Conservation (phyloP, 2,797 vertebrate genomes). For the Brachyrhaphis roseni region DNA sequence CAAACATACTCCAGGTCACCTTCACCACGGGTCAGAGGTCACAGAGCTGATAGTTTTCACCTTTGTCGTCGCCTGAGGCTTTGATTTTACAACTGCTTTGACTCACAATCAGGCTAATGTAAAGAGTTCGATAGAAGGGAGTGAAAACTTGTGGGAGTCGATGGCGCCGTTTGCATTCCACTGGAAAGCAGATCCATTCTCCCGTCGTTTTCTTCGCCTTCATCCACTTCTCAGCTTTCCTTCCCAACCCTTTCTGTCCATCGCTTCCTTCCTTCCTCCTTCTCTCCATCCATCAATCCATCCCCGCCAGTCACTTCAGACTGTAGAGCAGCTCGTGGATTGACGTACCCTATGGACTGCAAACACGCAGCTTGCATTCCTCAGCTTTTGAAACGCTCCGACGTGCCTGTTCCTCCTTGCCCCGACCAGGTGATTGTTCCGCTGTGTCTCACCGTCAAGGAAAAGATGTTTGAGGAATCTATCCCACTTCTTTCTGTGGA, state of each 20-base stretch:
- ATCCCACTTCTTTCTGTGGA: constrained; percentile 24
- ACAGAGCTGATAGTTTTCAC: constrained; percentile 17
- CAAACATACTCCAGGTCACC: too few relatives aligned
- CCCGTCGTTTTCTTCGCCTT: background rate
- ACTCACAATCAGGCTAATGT: constrained; percentile 58
- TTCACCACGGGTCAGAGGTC: background rate
- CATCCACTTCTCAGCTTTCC: background rate
- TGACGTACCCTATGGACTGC: constrained; percentile 40
- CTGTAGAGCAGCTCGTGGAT: constrained; percentile 20
- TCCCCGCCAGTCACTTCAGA: constrained; percentile 9
- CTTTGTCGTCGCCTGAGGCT: constrained; percentile 24
- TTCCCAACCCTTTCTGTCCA: background rate
- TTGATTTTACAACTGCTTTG: constrained; percentile 48
- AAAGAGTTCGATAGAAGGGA: constrained; percentile 53
- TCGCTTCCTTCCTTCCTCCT: background rate
- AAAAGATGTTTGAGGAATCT: constrained; percentile 68
- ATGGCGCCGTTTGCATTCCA: background rate
- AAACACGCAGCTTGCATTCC: constrained; percentile 60
- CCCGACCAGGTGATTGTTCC: constrained; percentile 49
- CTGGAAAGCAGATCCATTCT: constrained; percentile 16
- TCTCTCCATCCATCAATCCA: constrained; percentile 12
- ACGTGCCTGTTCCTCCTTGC: constrained; percentile 23
- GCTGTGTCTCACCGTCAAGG: constrained; percentile 40
- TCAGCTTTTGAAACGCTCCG: constrained; percentile 27
- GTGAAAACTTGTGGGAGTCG: constrained; percentile 11